A percentile compares a stretch with the other conserved stretches of the same genome.
phyloP scores from a whole-genome alignment of 2,888 invertebrate species.

The Eupithecia pulchellata region DNA sequence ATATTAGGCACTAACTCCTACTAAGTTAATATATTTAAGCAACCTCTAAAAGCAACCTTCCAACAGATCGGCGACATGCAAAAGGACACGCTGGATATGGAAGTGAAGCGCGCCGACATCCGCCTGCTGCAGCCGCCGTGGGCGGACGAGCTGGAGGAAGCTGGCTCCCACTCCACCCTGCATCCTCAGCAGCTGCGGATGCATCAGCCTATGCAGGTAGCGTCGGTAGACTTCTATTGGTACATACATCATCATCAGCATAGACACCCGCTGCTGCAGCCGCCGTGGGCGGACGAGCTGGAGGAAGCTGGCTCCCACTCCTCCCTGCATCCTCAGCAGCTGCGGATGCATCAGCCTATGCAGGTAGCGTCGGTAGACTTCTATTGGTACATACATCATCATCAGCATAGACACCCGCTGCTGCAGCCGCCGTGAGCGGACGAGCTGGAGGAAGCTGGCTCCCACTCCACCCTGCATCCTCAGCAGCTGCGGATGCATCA shows the following conservation, averaged over 20 bases:
- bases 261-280: slow-evolving; percentile 95
- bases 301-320: slow-evolving; percentile 86
- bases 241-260: too few species aligned
- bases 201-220: slow-evolving; percentile 71
- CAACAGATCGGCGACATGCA: slow-evolving; percentile 80
- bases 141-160: slow-evolving; percentile 96
- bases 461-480: slow-evolving; percentile 69
- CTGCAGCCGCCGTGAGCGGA: slow-evolving; percentile 98
- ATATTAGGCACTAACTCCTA: too few species aligned
- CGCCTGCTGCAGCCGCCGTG: slow-evolving; percentile 97
- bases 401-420: slow-evolving; percentile 95
- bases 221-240: too few species aligned
- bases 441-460: slow-evolving; percentile 91
- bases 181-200: slow-evolving; percentile 67
- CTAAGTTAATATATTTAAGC: too few species aligned
- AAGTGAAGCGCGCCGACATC: slow-evolving; percentile 94
- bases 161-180: slow-evolving; percentile 71
- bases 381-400: too few species aligned
- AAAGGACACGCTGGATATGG: slow-evolving; percentile 9
- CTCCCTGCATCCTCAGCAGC: slow-evolving; percentile 68
- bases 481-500: slow-evolving; percentile 68
- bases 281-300: slow-evolving; percentile 98
- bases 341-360: slow-evolving; percentile 67
- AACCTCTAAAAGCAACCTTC: too few species aligned
- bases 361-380: slow-evolving; percentile 56